A percentile compares a stretch with the other conserved stretches of the same genome.
Evolutionary conservation across 2,888 invertebrate genomes (phyloP).

Genomic region (Netelia virgata): DNA sequence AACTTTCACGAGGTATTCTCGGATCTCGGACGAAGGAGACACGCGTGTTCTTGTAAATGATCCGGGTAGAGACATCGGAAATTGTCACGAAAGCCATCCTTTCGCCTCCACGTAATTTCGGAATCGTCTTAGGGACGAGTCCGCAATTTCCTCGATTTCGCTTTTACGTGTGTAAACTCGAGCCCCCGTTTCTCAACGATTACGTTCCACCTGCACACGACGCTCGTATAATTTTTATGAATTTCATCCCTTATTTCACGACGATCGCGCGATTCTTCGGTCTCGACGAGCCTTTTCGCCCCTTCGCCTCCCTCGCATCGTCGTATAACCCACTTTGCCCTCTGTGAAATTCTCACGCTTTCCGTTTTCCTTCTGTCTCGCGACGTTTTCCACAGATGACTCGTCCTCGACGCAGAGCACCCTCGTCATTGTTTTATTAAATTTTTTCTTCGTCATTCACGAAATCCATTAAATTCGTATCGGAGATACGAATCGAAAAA

Average conservation of each 20-base stretch:
- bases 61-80: not conserved
- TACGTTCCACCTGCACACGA: conserved; percentile 64
- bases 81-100: no score
- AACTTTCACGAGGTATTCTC: no score
- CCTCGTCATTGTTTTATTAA: no score
- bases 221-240: conserved; percentile 68
- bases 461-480: no score
- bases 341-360: conserved; percentile 54
- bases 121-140: not conserved
- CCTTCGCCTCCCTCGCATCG: not conserved
- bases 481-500: not conserved
- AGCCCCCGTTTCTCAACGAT: conserved; percentile 39
- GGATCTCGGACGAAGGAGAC: not conserved
- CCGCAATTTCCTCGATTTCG: conserved; percentile 53
- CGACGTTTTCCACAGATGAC: not conserved
- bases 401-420: no score
- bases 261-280: not conserved
- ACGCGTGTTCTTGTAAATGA: not conserved
- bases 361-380: not conserved
- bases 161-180: conserved; percentile 47
- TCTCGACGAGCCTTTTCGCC: not conserved
- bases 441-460: no score
- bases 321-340: conserved; percentile 38
- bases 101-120: no score
- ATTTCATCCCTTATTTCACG: conserved; percentile 42